Evolutionary conservation across 23 tunicate genomes (phyloP), one percentile per base, ranked within the genome.

Genomic region (Ascidia mentula): DNA sequence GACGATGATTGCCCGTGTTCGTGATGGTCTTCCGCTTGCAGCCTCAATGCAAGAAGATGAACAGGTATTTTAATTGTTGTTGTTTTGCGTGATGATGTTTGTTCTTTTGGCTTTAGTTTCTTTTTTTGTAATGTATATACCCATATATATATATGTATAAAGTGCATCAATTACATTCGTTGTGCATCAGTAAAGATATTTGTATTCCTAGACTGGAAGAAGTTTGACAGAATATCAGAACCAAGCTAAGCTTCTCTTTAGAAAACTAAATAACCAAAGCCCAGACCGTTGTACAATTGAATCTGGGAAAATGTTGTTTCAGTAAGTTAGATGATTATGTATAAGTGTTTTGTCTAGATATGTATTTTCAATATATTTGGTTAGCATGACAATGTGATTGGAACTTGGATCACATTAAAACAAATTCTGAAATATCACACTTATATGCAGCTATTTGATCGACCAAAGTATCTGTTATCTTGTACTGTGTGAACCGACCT

Each of bases 11-110:
- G 98, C 98, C 30, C 82, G 98, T 17, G 95, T 89, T 40, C 88
- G 90, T 0, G 98, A 95, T 75, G 98, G 98, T 15, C 74, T 95
- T 42, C 84, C 98, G 4, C 79, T 95, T 20, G 88, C 91, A 26
- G 98, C 98, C 26, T 95, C 98, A 3, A 89, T 95, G 91, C 98
- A 95, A 82, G 94, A 94, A 71, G 91, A 95, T 46, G 98, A 93
- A 84, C 87, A 93, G 86, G 90, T 89, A 53, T 5, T 5, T n/a
- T n/a, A n/a, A n/a, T n/a, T n/a, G n/a, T n/a, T n/a, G n/a, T n/a
- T n/a, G n/a, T n/a, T n/a, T n/a, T n/a, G n/a, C n/a, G n/a, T n/a
- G n/a, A n/a, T n/a, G n/a, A n/a, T n/a, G n/a, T n/a, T n/a, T n/a
- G n/a, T n/a, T n/a, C n/a, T n/a, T n/a, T n/a, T n/a, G n/a, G n/a